Evolutionary conservation across 1,140 invertebrate genomes (phyloP).

Genomic region (Trissolcus basalis): DNA sequence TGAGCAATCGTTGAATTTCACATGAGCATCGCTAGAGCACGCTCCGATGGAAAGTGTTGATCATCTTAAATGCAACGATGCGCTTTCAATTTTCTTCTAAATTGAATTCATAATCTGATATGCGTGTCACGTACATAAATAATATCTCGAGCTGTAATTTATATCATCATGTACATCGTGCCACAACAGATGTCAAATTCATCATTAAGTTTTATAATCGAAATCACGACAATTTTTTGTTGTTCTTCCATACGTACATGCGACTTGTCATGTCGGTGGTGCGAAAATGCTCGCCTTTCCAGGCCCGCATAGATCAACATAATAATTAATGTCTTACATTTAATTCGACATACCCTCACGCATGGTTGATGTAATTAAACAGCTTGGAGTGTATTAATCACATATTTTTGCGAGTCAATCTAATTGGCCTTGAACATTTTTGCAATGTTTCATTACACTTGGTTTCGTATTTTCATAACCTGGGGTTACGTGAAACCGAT

Average conservation of each 20-base stretch:
- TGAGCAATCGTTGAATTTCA: neutral
- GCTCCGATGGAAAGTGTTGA: slow-evolving; percentile 34
- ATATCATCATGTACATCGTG: slow-evolving; percentile 16
- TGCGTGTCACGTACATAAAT: slow-evolving; percentile 34
- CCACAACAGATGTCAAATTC: slow-evolving; percentile 39
- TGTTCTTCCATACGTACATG: neutral
- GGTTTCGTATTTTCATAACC: too few relatives aligned
- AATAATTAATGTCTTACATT: slow-evolving; percentile 19
- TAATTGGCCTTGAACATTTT: too few relatives aligned
- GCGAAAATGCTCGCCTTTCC: slow-evolving; percentile 33
- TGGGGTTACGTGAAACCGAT: too few relatives aligned
- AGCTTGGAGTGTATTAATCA: slow-evolving; percentile 6
- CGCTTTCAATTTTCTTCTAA: slow-evolving; percentile 51
- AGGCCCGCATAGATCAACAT: slow-evolving; percentile 21
- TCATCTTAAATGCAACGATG: slow-evolving; percentile 20
- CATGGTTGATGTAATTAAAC: slow-evolving; percentile 19
- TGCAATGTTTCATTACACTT: too few relatives aligned
- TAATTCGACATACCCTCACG: slow-evolving; percentile 25
- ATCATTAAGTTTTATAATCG: slow-evolving; percentile 22
- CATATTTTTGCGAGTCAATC: too few relatives aligned
- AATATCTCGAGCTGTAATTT: slow-evolving; percentile 19
- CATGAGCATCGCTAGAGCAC: neutral
- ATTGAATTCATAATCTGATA: slow-evolving; percentile 50
- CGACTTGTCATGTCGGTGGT: slow-evolving; percentile 8
- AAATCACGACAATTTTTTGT: slow-evolving; percentile 13